Conservation (phyloP, 2,888 invertebrate species). For the Drosophila conformis region DNA sequence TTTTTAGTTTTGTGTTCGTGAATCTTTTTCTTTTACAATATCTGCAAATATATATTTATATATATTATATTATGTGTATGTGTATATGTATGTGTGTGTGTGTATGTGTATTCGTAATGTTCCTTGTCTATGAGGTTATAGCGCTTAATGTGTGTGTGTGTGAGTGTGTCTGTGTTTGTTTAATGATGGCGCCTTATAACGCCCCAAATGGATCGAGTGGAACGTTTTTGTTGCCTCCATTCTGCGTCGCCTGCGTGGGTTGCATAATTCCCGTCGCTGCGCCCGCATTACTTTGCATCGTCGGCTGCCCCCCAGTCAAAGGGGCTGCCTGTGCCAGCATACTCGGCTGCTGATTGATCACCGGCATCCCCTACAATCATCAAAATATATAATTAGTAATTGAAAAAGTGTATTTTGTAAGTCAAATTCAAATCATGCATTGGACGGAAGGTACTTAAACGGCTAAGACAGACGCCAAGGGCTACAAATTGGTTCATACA, state of each 20-base stretch:
- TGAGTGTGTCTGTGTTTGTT: conserved; percentile 25
- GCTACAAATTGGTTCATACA: conserved; percentile 29
- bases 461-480: conserved; percentile 43
- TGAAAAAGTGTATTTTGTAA: neutral
- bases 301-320: conserved; percentile 84
- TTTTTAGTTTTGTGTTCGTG: conserved; percentile 45
- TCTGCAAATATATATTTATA: conserved; percentile 57
- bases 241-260: conserved; percentile 76
- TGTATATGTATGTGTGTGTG: conserved; percentile 21
- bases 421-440: conserved; percentile 48
- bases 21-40: conserved; percentile 38
- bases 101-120: conserved; percentile 45
- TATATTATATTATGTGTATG: conserved; percentile 41
- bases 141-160: conserved; percentile 53
- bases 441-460: conserved; percentile 32
- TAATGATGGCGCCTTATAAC: conserved; percentile 80
- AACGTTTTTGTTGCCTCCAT: conserved; percentile 85
- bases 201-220: conserved; percentile 87
- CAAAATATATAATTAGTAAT: conserved; percentile 34
- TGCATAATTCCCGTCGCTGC: conserved; percentile 79
- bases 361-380: conserved; percentile 84
- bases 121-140: conserved; percentile 68
- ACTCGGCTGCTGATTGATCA: conserved; percentile 83
- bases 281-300: conserved; percentile 82
- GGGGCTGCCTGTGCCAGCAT: conserved; percentile 84